Conservation (phyloP, 2,797 vertebrate species). For the Cynodonichthys magdalenae region DNA sequence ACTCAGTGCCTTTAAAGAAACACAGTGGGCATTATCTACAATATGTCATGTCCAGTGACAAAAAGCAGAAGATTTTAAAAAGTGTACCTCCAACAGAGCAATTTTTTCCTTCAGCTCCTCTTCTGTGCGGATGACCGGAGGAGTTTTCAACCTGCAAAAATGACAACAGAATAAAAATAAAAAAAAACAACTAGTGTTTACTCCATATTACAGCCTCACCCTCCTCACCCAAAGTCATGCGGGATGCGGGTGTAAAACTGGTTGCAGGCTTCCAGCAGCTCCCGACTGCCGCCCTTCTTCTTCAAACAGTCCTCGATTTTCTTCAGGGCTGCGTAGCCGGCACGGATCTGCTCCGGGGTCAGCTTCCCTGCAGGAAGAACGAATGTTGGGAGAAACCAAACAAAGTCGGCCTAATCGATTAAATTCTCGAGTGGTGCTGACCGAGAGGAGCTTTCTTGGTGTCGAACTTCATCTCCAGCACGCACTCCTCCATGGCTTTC, state of each 20-base stretch:
- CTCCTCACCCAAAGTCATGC: constrained; percentile 90
- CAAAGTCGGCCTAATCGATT: too few relatives aligned
- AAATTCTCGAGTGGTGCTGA: constrained; percentile 45
- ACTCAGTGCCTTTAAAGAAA: constrained; percentile 77
- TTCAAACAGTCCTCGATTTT: constrained; percentile 87
- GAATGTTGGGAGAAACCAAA: fast-evolving
- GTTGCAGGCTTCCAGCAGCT: constrained; percentile 89
- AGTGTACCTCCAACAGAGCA: constrained; percentile 85
- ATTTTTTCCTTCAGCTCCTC: constrained; percentile 88
- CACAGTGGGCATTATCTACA: neutral
- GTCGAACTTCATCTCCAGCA: constrained; percentile 94
- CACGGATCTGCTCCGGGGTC: constrained; percentile 88
- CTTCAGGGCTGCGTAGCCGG: constrained; percentile 87
- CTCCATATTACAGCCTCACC: too few relatives aligned
- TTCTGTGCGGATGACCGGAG: constrained; percentile 82
- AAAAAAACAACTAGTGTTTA: neutral
- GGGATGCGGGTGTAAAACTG: constrained; percentile 94
- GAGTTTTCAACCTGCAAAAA: constrained; percentile 77
- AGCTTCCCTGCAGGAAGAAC: constrained; percentile 83
- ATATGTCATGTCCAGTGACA: too few relatives aligned
- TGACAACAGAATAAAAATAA: neutral
- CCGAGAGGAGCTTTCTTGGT: constrained; percentile 89
- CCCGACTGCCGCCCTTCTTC: constrained; percentile 69
- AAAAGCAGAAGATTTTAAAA: constrained; percentile 49
- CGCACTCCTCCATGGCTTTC: constrained; percentile 91